Evolutionary conservation across 2,888 invertebrate genomes (phyloP).

Genomic region (Monopis laevigella): DNA sequence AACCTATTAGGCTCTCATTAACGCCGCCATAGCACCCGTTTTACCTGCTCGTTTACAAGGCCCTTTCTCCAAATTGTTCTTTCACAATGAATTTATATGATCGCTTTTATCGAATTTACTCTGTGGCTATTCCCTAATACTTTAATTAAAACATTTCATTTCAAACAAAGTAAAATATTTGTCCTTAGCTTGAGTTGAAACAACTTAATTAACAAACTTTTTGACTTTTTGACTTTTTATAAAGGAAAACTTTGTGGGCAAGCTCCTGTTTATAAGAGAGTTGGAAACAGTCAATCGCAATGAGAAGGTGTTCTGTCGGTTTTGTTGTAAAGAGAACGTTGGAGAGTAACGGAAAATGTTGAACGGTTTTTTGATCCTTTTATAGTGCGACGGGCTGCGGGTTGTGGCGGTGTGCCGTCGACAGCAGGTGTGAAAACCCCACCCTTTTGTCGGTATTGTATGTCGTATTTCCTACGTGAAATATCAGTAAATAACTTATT

Average conservation of each 20-base stretch:
- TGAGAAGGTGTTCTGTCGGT: not conserved
- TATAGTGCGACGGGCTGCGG: constrained; percentile 1
- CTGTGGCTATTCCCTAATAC: constrained; percentile 10
- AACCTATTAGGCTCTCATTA: constrained; percentile 11
- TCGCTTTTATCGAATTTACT: constrained; percentile 11
- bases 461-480: constrained; percentile 1
- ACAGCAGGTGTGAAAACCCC: constrained; percentile 4
- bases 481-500: constrained; percentile 2
- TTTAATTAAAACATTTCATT: constrained; percentile 12
- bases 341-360: not conserved
- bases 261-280: not conserved
- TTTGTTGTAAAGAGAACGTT: constrained; percentile 1
- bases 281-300: constrained; percentile 1
- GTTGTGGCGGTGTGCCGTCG: constrained; percentile 6
- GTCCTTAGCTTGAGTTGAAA: constrained; percentile 4
- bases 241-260: constrained; percentile 3
- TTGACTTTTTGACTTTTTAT: constrained; percentile 6
- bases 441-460: not conserved
- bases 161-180: constrained; percentile 11
- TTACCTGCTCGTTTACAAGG: constrained; percentile 10
- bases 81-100: constrained; percentile 12
- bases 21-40: constrained; percentile 7
- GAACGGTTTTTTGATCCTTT: constrained; percentile 2
- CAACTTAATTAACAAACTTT: constrained; percentile 9
- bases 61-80: constrained; percentile 10